Evolutionary conservation across 1,140 invertebrate genomes (phyloP).

Genomic region (Batillaria attramentaria): DNA sequence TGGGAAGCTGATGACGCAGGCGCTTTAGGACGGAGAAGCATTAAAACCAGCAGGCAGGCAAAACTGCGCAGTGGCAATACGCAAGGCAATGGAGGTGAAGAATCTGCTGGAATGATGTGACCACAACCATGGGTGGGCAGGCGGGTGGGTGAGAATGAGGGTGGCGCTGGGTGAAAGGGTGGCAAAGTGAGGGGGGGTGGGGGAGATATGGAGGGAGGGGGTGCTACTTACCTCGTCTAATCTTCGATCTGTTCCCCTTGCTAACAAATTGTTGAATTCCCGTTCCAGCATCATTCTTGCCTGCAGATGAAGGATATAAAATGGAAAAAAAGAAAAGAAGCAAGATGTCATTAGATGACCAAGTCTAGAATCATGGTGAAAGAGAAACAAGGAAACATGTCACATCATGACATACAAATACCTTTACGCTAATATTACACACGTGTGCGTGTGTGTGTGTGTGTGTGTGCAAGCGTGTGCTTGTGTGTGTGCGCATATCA

Average conservation of each 20-base stretch:
- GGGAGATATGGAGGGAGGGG: background rate
- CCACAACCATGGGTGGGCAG: background rate
- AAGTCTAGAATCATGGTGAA: too few relatives aligned
- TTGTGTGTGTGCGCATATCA: background rate
- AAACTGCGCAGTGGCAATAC: background rate
- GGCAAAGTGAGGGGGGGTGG: background rate
- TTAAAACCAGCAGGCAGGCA: too few relatives aligned
- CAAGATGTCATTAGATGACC: too few relatives aligned
- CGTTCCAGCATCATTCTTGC: conserved; percentile 82
- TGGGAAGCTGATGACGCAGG: too few relatives aligned
- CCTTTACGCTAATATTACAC: too few relatives aligned
- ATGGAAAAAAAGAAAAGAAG: too few relatives aligned
- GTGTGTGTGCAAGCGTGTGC: background rate
- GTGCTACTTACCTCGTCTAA: conserved; percentile 67
- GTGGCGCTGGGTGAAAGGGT: background rate
- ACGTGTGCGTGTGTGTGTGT: background rate
- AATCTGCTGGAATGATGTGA: background rate
- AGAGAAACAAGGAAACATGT: too few relatives aligned
- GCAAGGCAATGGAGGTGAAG: background rate
- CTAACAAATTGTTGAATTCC: conserved; percentile 88
- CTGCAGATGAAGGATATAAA: conserved; percentile 45
- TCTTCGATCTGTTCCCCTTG: conserved; percentile 86
- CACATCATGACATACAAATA: too few relatives aligned
- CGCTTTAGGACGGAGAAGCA: too few relatives aligned
- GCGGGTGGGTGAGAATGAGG: background rate